phyloP scores from a whole-genome alignment of 2,888 invertebrate species.

The Caradrina kadenii region DNA sequence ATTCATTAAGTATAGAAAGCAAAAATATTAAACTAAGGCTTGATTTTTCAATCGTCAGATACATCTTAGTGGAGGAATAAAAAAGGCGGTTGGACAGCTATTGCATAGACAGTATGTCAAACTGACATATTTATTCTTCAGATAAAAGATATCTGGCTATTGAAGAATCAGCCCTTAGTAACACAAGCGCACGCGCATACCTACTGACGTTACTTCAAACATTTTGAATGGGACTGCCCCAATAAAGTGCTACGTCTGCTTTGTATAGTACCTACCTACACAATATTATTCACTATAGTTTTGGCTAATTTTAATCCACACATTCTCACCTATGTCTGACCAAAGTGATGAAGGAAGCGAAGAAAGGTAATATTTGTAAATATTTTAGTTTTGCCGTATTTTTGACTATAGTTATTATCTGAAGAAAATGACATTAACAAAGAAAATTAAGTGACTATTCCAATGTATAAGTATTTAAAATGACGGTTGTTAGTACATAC shows the following conservation, averaged over 20 bases:
- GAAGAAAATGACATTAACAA: no score
- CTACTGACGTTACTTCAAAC: background rate
- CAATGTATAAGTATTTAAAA: no score
- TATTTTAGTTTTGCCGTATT: background rate
- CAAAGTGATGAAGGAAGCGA: constrained; percentile 82
- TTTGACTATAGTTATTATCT: no score
- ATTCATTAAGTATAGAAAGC: constrained; percentile 13
- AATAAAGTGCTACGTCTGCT: constrained; percentile 1
- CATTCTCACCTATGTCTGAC: constrained; percentile 77
- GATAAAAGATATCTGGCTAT: no score
- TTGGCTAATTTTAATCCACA: constrained; percentile 37
- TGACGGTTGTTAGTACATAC: no score
- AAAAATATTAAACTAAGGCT: background rate
- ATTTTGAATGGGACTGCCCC: background rate
- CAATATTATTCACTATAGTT: constrained; percentile 6
- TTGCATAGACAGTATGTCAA: no score
- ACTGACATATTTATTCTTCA: no score
- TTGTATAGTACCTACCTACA: constrained; percentile 17
- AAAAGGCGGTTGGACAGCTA: no score
- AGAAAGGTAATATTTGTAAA: constrained; percentile 74
- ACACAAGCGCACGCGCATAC: constrained; percentile 19
- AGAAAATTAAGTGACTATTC: no score
- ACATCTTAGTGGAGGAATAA: no score
- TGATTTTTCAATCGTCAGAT: no score
- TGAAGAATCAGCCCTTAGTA: no score